Evolutionary conservation across 37 sponge, comb jelly and placozoan genomes (phyloP), one percentile per base, ranked within the genome.

Genomic region (Hexactinellida sp.): DNA sequence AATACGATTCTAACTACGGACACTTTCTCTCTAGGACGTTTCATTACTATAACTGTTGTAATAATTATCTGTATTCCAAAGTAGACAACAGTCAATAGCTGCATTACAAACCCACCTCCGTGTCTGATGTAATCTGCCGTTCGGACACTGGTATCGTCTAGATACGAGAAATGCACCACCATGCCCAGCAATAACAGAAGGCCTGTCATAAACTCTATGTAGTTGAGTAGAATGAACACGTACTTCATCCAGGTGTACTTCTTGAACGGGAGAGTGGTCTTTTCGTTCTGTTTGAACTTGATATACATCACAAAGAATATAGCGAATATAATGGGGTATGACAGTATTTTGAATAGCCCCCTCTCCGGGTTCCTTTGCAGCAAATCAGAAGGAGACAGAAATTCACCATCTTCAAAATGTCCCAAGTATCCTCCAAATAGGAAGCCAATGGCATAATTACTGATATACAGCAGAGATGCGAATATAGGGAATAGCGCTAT

Each of bases 401-500:
- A 63, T 63, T n/a, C 13, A 3, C 76, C 76, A 63, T 63, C 76
- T 23, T 63, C 76, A n/a, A 63, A 63, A n/a, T 63, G 76, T n/a
- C 76, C 76, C 76, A 63, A 32, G 28, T n/a, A 63, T 25, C 76
- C 76, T 10, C 76, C 76, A 3, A 63, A n/a, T 63, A 63, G 34
- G 76, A 63, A 63, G 76, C 76, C 5, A n/a, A 63, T n/a, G 3
- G 76, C 3, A 63, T 63, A 63, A n/a, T n/a, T 63, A n/a, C 76
- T 63, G 76, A 63, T 63, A n/a, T 63, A 63, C 28, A 63, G 76
- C 19, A 63, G 76, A 63, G 76, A 63, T 32, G 30, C 76, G 76
- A 63, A 63, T 63, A 63, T 63, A 21, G 76, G 76, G 13, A 21
- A 63, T 1, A 63, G 76, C 3, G 76, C 76, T 63, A 63, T 63